A percentile compares a stretch with the other conserved stretches of the same genome.
Conservation (phyloP, 2,113 vertebrate species). For the Oxyura jamaicensis region DNA sequence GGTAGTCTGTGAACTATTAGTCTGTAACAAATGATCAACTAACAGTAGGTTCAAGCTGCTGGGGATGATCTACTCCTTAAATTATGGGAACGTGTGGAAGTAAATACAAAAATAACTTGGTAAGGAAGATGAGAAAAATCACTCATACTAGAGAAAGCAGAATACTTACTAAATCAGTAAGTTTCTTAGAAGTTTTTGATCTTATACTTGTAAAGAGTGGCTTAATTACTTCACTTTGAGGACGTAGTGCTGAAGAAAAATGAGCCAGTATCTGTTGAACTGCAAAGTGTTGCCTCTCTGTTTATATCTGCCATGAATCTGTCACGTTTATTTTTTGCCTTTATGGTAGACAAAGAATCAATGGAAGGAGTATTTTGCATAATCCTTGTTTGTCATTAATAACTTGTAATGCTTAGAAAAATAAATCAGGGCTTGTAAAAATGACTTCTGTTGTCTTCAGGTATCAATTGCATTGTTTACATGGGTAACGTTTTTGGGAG, state of each 20-base stretch:
- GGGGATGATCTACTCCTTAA: neutral
- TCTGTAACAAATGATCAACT: neutral
- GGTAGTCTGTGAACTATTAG: neutral
- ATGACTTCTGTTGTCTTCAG: neutral
- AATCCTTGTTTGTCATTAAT: neutral
- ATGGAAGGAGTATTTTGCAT: neutral
- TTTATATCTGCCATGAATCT: neutral
- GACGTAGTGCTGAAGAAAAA: neutral
- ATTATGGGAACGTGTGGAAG: neutral
- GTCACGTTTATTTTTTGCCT: neutral
- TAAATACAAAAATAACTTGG: neutral
- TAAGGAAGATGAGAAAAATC: neutral
- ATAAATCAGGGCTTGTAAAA: neutral
- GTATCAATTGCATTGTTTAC: neutral
- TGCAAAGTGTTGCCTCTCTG: neutral
- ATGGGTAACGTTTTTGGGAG: neutral
- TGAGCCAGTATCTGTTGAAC: neutral
- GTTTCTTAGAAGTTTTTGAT: neutral
- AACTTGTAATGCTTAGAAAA: neutral
- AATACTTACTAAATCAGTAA: neutral
- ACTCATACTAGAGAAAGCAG: neutral
- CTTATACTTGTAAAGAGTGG: neutral
- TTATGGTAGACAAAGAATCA: neutral
- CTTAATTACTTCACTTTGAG: neutral
- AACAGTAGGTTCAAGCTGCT: neutral